Conservation (phyloP, 2,888 invertebrate species). For the Cephus rjabovi region DNA sequence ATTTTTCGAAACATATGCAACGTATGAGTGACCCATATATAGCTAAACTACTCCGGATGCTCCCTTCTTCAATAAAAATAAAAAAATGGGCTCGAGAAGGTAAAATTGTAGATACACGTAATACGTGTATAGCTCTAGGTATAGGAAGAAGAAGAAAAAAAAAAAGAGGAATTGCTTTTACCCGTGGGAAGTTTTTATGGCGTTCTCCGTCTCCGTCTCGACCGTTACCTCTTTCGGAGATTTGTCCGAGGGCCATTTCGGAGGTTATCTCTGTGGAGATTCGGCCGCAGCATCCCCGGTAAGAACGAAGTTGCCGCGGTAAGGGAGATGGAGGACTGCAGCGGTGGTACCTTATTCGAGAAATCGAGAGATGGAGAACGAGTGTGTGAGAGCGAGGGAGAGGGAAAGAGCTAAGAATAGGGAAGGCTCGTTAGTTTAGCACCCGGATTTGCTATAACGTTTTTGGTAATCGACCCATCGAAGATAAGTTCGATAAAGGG, state of each 20-base stretch:
- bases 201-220: neutral
- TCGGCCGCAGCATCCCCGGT: neutral
- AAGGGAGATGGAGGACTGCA: neutral
- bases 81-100: neutral
- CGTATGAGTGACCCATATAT: too few relatives aligned
- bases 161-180: neutral
- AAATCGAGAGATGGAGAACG: neutral
- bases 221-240: neutral
- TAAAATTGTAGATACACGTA: neutral
- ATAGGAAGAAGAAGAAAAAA: neutral
- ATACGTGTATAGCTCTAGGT: neutral
- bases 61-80: too few relatives aligned
- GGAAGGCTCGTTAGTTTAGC: neutral
- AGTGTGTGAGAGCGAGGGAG: neutral
- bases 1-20: too few relatives aligned
- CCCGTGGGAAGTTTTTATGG: neutral
- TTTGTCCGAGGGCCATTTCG: neutral
- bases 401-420: neutral
- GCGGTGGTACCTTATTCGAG: neutral
- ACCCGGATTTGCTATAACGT: neutral
- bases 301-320: neutral
- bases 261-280: neutral
- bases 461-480: neutral
- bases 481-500: neutral
- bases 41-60: too few relatives aligned